Percentiles rank a stretch among this genome's conserved stretches.
Evolutionary conservation across 2,888 invertebrate genomes (phyloP).

Genomic region (Chrysopilus asiliformis): DNA sequence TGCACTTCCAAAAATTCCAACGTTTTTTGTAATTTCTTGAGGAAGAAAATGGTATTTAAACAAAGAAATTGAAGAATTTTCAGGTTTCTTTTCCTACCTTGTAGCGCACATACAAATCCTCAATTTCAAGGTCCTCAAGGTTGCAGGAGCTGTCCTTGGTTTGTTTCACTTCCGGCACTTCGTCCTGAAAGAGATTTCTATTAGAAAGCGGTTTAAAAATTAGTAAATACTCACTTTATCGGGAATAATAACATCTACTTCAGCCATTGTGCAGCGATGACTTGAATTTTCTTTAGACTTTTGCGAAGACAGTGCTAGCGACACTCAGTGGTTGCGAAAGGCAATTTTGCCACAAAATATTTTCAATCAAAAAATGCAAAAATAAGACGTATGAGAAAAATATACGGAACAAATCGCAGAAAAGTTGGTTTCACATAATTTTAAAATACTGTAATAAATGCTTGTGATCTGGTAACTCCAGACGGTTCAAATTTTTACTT

Average conservation of each 20-base stretch:
- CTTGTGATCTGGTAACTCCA: no score
- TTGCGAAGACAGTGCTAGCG: no score
- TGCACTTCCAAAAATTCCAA: conserved; percentile 96
- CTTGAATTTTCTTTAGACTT: no score
- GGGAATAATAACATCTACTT: conserved; percentile 62
- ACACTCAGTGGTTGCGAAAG: no score
- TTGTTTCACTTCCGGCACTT: conserved; percentile 50
- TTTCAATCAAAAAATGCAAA: no score
- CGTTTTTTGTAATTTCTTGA: conserved; percentile 88
- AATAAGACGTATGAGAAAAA: no score
- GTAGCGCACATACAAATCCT: conserved; percentile 91
- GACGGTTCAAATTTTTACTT: no score
- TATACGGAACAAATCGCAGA: no score
- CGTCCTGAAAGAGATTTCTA: conserved; percentile 41
- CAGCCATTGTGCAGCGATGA: conserved; percentile 55
- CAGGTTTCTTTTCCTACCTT: conserved; percentile 47
- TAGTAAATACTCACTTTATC: conserved; percentile 59
- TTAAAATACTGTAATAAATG: no score
- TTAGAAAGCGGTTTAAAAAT: not conserved
- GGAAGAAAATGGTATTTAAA: conserved; percentile 2
- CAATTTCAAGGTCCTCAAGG: conserved; percentile 72
- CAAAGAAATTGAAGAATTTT: not conserved
- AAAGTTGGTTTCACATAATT: no score
- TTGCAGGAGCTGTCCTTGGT: conserved; percentile 50
- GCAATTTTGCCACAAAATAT: no score